These are phyloP conservation scores for Tethya wilhelma DNA, from an alignment of 37 sponge, comb jelly and placozoan genomes.

Conservation along the genomic window DNA sequence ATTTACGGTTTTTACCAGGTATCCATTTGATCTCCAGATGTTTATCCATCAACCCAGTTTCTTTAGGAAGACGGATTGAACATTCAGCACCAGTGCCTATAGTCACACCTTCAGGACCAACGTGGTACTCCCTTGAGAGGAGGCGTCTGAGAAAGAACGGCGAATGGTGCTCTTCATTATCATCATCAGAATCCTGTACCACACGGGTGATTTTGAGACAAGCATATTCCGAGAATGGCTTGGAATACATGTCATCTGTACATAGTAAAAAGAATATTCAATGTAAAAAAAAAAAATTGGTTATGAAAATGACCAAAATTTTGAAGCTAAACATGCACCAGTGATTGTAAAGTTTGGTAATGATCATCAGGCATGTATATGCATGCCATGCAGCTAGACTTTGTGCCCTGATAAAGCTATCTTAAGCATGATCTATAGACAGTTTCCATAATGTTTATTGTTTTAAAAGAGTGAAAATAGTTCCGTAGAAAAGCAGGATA, in stretches of 20 bases:
- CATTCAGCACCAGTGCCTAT: conserved; percentile 62
- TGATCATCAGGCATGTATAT: background rate
- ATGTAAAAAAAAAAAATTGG: too few relatives aligned
- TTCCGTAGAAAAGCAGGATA: too few relatives aligned
- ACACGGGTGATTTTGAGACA: conserved; percentile 32
- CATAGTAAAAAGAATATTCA: background rate
- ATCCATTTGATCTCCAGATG: conserved; percentile 51
- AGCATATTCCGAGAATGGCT: conserved; percentile 51
- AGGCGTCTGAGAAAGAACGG: conserved; percentile 56
- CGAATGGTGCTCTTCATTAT: conserved; percentile 4
- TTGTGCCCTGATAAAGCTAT: background rate
- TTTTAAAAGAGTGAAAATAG: too few relatives aligned
- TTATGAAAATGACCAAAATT: background rate
- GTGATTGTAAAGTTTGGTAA: background rate
- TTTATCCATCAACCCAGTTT: conserved; percentile 18
- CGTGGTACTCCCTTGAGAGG: conserved; percentile 52
- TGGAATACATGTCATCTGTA: background rate
- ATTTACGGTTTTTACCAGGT: background rate
- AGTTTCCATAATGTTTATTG: too few relatives aligned
- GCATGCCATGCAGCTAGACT: background rate
- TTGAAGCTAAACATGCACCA: background rate
- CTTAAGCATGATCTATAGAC: too few relatives aligned
- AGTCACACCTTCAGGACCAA: conserved; percentile 62
- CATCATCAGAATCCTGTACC: background rate
- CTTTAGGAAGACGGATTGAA: conserved; percentile 49